Percentiles rank a stretch among this genome's conserved stretches.
These are phyloP conservation scores for Coreoperca whiteheadi DNA, from an alignment of 2,113 vertebrate species.

Conservation along the genomic window DNA sequence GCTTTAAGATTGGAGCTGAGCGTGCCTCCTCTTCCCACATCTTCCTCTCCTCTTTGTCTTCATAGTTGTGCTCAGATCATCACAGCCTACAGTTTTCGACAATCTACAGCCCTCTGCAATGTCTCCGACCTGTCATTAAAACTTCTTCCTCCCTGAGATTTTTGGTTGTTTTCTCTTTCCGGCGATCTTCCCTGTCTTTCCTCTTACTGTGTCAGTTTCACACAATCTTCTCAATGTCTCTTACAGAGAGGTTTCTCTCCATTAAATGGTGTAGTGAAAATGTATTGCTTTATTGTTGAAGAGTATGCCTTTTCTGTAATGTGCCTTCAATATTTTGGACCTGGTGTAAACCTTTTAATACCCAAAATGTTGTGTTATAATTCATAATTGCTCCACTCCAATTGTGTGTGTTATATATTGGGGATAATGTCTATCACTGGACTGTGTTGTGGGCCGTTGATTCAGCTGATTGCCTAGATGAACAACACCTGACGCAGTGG, in stretches of 20 bases:
- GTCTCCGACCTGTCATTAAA: neutral
- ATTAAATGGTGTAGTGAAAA: neutral
- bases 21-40: neutral
- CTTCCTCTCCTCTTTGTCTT: neutral
- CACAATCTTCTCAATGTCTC: neutral
- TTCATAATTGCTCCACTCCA: too few species aligned
- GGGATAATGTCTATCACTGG: too few species aligned
- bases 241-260: neutral
- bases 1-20: conserved; percentile 2
- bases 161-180: neutral
- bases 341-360: too few species aligned
- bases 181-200: neutral
- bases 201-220: neutral
- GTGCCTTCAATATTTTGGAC: neutral
- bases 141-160: neutral
- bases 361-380: too few species aligned
- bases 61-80: neutral
- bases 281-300: neutral
- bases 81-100: too few species aligned
- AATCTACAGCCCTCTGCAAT: neutral
- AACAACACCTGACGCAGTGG: too few species aligned
- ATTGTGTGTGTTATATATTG: too few species aligned
- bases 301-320: neutral
- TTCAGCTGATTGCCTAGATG: too few species aligned
- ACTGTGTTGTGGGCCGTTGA: too few species aligned